Conservation (phyloP, 2,888 invertebrate genomes). For the Cheilosia vernalis region DNA sequence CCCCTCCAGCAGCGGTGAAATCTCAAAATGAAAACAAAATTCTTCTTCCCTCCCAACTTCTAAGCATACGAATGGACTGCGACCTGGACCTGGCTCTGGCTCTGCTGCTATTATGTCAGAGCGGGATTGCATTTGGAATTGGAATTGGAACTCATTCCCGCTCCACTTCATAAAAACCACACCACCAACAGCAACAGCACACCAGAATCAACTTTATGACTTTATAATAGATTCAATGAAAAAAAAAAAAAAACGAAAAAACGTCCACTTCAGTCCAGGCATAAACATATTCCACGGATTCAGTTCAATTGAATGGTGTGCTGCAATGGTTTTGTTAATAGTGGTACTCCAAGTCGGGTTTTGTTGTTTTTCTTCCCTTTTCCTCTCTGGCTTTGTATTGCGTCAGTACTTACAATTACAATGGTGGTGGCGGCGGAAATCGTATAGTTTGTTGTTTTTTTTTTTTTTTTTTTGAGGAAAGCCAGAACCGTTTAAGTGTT, state of each 20-base stretch:
- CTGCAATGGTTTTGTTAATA: constrained; percentile 60
- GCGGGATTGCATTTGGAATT: constrained; percentile 67
- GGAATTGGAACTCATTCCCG: constrained; percentile 63
- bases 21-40: constrained; percentile 42
- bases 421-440: constrained; percentile 49
- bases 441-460: not conserved
- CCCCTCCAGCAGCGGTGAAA: constrained; percentile 52
- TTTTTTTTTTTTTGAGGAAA: constrained; percentile 41
- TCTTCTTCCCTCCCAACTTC: constrained; percentile 46
- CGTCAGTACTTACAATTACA: constrained; percentile 28
- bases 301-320: constrained; percentile 71
- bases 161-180: constrained; percentile 47
- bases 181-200: constrained; percentile 7
- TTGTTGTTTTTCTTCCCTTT: constrained; percentile 22
- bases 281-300: constrained; percentile 65
- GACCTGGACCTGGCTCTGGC: constrained; percentile 38
- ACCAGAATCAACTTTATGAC: constrained; percentile 53
- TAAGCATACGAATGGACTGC: not conserved
- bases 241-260: constrained; percentile 40
- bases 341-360: constrained; percentile 66
- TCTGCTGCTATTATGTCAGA: constrained; percentile 57
- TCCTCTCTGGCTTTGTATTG: not conserved
- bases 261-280: constrained; percentile 57
- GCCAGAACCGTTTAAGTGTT: constrained; percentile 49
- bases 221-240: constrained; percentile 61